Conservation (phyloP, 2,888 invertebrate species). For the Odontomyia ornata region DNA sequence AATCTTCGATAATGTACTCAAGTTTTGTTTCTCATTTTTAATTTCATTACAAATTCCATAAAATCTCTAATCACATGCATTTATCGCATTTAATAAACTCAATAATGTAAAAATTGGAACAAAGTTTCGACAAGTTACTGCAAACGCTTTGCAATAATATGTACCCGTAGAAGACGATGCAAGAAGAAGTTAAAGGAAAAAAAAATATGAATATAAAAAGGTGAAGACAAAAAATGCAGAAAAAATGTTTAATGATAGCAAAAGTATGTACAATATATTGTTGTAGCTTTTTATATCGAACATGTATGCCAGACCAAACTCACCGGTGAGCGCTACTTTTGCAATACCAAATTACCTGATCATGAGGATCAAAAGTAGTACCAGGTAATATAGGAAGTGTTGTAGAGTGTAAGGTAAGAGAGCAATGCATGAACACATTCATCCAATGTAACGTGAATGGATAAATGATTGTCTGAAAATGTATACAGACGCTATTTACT, state of each 20-base stretch:
- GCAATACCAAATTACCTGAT: constrained; percentile 28
- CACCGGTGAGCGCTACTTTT: not conserved
- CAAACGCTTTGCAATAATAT: not conserved
- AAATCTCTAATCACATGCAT: constrained; percentile 17
- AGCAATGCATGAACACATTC: constrained; percentile 6
- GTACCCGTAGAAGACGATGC: too few species aligned
- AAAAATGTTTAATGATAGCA: constrained; percentile 19
- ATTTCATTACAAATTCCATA: constrained; percentile 8
- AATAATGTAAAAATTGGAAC: constrained; percentile 31
- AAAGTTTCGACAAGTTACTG: constrained; percentile 5
- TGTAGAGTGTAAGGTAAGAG: not conserved
- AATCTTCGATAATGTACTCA: not conserved
- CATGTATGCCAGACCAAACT: not conserved
- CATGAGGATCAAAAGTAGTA: constrained; percentile 6
- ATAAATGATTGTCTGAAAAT: too few species aligned
- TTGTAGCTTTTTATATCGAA: constrained; percentile 11
- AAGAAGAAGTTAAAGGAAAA: too few species aligned
- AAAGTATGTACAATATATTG: constrained; percentile 25
- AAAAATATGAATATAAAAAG: too few species aligned
- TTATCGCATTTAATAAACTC: constrained; percentile 29
- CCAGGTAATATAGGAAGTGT: constrained; percentile 10
- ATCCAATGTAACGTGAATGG: not conserved
- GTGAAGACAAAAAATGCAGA: too few species aligned
- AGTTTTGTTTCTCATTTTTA: not conserved
- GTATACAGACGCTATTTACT: too few species aligned